A percentile compares a stretch with the other conserved stretches of the same genome.
phyloP scores from a whole-genome alignment of 2,888 invertebrate genomes.

The Flabesymbios commensalis region DNA sequence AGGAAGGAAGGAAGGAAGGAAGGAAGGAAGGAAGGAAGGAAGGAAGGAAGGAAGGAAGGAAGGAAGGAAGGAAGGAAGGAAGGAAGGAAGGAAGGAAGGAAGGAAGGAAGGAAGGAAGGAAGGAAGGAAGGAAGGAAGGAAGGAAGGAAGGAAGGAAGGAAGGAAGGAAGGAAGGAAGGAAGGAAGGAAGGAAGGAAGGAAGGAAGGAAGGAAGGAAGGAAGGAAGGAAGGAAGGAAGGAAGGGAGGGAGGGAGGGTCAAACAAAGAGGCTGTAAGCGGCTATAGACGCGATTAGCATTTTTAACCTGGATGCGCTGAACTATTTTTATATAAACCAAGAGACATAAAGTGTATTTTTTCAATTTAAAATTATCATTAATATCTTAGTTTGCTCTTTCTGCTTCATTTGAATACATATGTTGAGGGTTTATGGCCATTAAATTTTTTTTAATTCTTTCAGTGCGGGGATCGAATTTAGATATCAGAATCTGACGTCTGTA shows the following conservation, averaged over 20 bases:
- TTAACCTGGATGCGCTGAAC: no score
- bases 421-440: no score
- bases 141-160: background rate
- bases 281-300: no score
- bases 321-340: no score
- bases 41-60: background rate
- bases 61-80: background rate
- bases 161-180: constrained; percentile 1
- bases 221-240: background rate
- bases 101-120: background rate
- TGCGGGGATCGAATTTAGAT: no score
- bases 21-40: background rate
- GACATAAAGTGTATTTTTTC: no score
- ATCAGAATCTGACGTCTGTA: no score
- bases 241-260: background rate
- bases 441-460: no score
- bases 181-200: background rate
- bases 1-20: background rate
- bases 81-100: background rate
- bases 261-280: no score
- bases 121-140: background rate
- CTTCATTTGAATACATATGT: no score
- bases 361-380: no score
- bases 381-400: no score
- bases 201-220: background rate